Percentiles rank a stretch among this genome's conserved stretches.
phyloP scores from a whole-genome alignment of 2,113 vertebrate species.

The Emydocephalus ijimae region DNA sequence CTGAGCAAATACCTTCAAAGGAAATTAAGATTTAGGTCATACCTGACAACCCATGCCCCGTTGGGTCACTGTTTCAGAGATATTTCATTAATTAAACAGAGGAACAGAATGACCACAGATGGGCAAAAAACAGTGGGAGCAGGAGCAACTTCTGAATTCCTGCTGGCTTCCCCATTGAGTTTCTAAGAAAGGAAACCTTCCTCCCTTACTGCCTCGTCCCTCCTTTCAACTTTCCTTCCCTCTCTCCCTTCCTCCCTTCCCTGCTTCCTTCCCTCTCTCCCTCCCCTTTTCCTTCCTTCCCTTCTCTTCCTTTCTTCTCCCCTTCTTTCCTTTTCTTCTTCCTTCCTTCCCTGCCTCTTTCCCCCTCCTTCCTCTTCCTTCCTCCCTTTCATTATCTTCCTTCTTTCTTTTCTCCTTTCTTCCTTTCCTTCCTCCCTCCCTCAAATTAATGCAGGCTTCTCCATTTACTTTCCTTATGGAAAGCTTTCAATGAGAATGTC shows the following conservation, averaged over 20 bases:
- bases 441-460: background rate
- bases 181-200: background rate
- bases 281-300: background rate
- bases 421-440: background rate
- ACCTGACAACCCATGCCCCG: background rate
- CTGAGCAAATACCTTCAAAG: background rate
- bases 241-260: background rate
- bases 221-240: background rate
- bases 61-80: background rate
- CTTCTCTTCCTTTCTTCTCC: background rate
- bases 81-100: background rate
- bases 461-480: background rate
- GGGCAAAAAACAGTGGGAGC: background rate
- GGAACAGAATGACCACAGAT: background rate
- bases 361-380: background rate
- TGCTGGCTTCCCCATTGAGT: background rate
- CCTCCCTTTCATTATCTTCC: background rate
- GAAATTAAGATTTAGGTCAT: background rate
- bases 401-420: background rate
- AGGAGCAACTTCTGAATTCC: background rate
- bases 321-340: too few species aligned
- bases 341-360: background rate
- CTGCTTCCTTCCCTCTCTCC: background rate
- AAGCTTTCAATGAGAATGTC: background rate
- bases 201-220: too few species aligned